Evolutionary conservation across 1,140 invertebrate genomes (phyloP).

Genomic region (Drosophila varians): DNA sequence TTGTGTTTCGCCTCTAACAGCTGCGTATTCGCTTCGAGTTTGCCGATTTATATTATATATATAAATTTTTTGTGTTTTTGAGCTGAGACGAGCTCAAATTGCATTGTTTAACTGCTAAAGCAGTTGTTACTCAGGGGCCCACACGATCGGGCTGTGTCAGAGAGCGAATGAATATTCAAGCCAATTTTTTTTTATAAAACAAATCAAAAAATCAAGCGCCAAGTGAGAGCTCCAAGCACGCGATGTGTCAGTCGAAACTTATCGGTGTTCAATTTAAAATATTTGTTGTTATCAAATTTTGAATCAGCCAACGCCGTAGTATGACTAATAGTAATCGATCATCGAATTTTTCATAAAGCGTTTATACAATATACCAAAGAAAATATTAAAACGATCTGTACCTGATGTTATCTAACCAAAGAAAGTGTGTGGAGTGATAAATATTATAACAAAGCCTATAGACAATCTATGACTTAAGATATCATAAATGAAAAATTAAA

Average conservation of each 20-base stretch:
- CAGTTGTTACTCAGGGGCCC: slow-evolving; percentile 48
- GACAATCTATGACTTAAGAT: too few species aligned
- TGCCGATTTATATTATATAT: slow-evolving; percentile 27
- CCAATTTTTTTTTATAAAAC: slow-evolving; percentile 7
- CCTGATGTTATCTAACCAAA: too few species aligned
- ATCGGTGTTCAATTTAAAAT: slow-evolving; percentile 12
- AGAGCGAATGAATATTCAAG: slow-evolving; percentile 38
- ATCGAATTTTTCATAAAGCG: background rate
- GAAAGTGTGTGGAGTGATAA: too few species aligned
- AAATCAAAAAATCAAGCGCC: background rate
- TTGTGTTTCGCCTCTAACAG: slow-evolving; percentile 24
- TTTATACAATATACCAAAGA: background rate
- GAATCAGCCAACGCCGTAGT: background rate
- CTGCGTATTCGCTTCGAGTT: slow-evolving; percentile 25
- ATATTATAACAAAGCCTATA: too few species aligned
- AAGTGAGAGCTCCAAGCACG: background rate
- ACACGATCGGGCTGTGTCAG: slow-evolving; percentile 42
- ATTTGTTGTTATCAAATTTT: background rate
- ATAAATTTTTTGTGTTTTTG: slow-evolving; percentile 18
- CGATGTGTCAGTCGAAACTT: slow-evolving; percentile 21
- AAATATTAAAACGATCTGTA: too few species aligned
- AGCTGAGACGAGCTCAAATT: slow-evolving; percentile 59
- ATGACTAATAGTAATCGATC: background rate
- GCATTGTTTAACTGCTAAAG: slow-evolving; percentile 63
- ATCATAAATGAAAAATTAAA: background rate